Evolutionary conservation across 2,888 invertebrate genomes (phyloP), one percentile per base, ranked within the genome.

Genomic region (Pachliopta kotzebuea): DNA sequence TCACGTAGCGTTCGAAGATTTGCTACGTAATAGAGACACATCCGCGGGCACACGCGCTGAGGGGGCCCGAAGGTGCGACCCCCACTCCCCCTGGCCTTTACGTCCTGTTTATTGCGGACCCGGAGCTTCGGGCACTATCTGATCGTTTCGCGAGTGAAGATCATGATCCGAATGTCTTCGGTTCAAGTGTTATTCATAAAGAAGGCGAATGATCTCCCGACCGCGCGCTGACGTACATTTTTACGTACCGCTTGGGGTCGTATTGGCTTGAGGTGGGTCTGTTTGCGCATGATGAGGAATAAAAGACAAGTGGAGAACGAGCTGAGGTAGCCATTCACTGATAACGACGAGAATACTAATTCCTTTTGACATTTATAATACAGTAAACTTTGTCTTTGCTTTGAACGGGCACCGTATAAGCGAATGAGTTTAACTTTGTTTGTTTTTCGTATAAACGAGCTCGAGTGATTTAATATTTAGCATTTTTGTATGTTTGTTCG

Each of bases 61-160:
- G 31, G 31, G 31, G 1, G 55, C 52, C 56, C 52, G 26, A 52
- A 17, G 42, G 56, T 60, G 21, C 60, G 31, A 8, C 9, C 31
- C 31, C 31, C 31, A 11, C 31, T 2, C 37, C 57, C 63, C 57
- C 66, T 56, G 64, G 64, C 63, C 63, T 74, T 85, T 84, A 86
- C 82, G 77, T 80, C 77, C 83, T 86, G 87, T 86, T 86, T 85
- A 86, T 81, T 76, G 79, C 76, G 69, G 72, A 74, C 78, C 77
- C 70, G 75, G 71, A 69, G 69, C 71, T 73, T 73, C 69, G 74
- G 71, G 71, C 71, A 74, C 76, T 81, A 82, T 84, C 83, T 77
- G 82, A 85, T 81, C 80, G 42, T 67, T 62, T 53, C 58, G 65
- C 62, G 69, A 62, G 68, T 66, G 67, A 65, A 69, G 65, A 63